Percentiles rank a stretch among this genome's conserved stretches.
Evolutionary conservation across 2,113 vertebrate species (phyloP).

Genomic region (Dipodomys ordii): DNA sequence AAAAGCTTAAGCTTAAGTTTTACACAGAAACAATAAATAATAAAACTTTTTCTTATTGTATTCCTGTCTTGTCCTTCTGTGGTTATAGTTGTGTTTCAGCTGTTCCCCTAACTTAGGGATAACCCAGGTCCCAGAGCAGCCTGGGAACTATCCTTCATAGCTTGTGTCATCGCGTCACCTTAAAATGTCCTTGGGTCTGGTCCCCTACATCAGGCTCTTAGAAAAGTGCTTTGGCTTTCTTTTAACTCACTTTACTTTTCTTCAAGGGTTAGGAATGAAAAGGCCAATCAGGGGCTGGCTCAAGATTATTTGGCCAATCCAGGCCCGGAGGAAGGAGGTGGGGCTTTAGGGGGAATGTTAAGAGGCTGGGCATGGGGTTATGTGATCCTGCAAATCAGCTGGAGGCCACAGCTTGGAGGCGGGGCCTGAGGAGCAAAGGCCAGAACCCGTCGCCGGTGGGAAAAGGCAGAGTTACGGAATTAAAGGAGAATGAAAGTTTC

Average conservation of each 20-base stretch:
- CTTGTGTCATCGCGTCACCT: not conserved
- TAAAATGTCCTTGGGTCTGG: not conserved
- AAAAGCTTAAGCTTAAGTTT: slow-evolving; percentile 69
- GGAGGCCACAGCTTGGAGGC: slow-evolving; percentile 45
- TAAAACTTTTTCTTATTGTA: slow-evolving; percentile 77
- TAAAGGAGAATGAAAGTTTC: slow-evolving; percentile 73
- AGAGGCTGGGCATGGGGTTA: not conserved
- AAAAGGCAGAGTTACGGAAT: slow-evolving; percentile 60
- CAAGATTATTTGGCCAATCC: slow-evolving; percentile 77
- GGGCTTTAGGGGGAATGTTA: slow-evolving; percentile 27
- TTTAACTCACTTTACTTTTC: not conserved
- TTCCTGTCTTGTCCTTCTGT: not conserved
- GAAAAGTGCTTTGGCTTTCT: not conserved
- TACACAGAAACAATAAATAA: slow-evolving; percentile 80
- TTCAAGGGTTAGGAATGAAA: slow-evolving; percentile 15
- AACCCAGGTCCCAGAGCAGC: not conserved
- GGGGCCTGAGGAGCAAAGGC: not conserved
- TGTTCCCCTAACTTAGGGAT: not conserved
- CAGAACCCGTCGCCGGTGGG: not conserved
- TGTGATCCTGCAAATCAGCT: not conserved
- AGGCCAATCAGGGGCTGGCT: slow-evolving; percentile 74
- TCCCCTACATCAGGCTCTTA: not conserved
- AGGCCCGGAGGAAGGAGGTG: slow-evolving; percentile 46
- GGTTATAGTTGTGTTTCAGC: not conserved
- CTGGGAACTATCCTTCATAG: not conserved